Evolutionary conservation across 1,140 invertebrate genomes (phyloP).

Genomic region (Potamilus streckersoni): DNA sequence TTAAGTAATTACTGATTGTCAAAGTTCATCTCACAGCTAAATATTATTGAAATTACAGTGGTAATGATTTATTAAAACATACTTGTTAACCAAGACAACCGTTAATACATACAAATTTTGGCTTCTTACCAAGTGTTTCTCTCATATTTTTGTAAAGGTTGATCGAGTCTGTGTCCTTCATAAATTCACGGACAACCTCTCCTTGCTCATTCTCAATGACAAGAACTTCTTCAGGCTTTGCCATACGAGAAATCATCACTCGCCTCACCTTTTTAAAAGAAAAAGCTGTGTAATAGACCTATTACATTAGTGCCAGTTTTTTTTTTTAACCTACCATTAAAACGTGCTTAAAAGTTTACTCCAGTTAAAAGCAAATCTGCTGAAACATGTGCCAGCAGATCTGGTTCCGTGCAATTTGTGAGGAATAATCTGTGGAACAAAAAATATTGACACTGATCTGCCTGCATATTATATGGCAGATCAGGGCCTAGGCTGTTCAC

Average conservation of each 20-base stretch:
- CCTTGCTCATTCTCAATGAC: constrained; percentile 99
- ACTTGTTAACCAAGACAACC: no score
- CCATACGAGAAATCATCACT: constrained; percentile 99
- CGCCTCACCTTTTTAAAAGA: constrained; percentile 78
- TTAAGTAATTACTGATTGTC: no score
- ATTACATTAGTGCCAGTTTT: background rate
- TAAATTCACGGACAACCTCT: constrained; percentile 98
- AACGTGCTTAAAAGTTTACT: background rate
- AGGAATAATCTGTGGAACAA: no score
- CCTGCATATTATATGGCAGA: background rate
- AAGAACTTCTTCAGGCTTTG: constrained; percentile 99
- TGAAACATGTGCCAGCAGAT: no score
- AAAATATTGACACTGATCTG: no score
- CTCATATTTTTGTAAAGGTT: constrained; percentile 99
- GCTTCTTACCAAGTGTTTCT: constrained; percentile 82
- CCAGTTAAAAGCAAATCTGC: no score
- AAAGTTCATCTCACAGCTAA: no score
- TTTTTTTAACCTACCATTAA: background rate
- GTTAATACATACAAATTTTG: background rate
- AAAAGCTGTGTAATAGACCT: background rate
- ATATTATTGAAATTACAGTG: no score
- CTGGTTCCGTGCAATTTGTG: no score
- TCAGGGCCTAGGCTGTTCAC: no score
- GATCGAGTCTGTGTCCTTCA: constrained; percentile 99
- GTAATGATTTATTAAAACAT: no score